Evolutionary conservation across 64 coral and sea anemone genomes (phyloP).

Genomic region (Stichodactyla helianthus): DNA sequence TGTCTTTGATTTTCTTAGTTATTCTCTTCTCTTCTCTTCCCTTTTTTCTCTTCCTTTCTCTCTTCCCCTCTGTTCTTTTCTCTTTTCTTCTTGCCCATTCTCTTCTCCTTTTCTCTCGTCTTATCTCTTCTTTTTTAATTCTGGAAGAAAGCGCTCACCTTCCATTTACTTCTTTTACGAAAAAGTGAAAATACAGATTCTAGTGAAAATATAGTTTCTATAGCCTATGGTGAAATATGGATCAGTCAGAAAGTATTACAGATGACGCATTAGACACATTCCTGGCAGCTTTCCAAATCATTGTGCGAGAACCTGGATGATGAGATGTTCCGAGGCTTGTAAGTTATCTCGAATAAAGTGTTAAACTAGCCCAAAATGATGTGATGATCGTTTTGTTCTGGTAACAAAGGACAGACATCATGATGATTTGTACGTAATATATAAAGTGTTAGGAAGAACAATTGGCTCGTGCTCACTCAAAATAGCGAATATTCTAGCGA

Average conservation of each 20-base stretch:
- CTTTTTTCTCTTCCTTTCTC: not conserved
- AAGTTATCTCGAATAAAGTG: not conserved
- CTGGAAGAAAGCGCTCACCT: no score
- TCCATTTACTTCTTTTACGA: no score
- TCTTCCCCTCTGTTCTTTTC: not conserved
- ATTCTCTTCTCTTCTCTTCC: not conserved
- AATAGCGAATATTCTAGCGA: not conserved
- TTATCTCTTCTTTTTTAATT: no score
- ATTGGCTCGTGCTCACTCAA: not conserved
- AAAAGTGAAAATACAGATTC: no score
- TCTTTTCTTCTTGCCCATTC: not conserved
- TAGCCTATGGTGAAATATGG: not conserved
- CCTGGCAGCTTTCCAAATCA: slow-evolving; percentile 9
- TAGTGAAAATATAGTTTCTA: no score
- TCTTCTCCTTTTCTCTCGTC: no score
- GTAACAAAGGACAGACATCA: not conserved
- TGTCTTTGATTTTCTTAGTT: no score
- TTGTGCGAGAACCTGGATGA: not conserved
- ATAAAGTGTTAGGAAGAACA: not conserved
- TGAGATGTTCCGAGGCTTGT: not conserved
- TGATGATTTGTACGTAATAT: slow-evolving; percentile 8
- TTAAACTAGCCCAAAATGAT: not conserved
- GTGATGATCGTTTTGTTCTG: not conserved
- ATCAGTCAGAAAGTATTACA: not conserved
- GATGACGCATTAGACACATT: not conserved